Base-by-base conservation (phyloP, 1,140 invertebrate genomes). In the Ceratoteleas bidentatus region DNA sequence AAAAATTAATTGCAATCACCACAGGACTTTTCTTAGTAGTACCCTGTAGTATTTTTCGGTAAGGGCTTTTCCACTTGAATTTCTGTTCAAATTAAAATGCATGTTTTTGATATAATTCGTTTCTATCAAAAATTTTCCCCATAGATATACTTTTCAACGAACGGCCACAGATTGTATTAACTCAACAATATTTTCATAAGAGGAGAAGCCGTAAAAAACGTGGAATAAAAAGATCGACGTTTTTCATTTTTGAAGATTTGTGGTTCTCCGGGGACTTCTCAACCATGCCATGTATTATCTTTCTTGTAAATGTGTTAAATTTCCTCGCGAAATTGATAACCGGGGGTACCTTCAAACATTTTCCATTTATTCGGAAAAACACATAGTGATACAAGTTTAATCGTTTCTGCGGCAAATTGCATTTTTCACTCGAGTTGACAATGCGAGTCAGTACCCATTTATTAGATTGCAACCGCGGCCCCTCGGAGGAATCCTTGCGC, bases 201-300 rank as follows among this genome's bases (percentile, higher is more conserved):
- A 43, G 38, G 52, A 34, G 13, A 61, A 24, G 24, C 24, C 24
- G 24, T 24, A 24, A 2, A 72, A 60, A 38, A 5, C 6, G 43
- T 6, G 15, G 11, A 54, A 11, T 4, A 24, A 69, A 77, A 57
- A 57, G 50, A 62, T 69, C 49, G 49, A 57, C 52, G 64, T 69
- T 77, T 69, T 77, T 69, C 58, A 69, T 77, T 77, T 76, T 50
- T n/a, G 6, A 64, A 77, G 74, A 77, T 77, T 69, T 77, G 40
- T 77, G 33, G 43, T 57, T 43, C 74, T 32, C 65, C 13, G 9
- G 57, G 24, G 74, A 69, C 8, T 33, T 11, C 24, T 76, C 56
- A 50, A 34, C 43, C 16, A 11, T 40, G 45, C 49, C 38, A 45
- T 62, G 57, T 58, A 77, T 77, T 77, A 77, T 69, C 58, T 77